These are phyloP conservation scores for Telmatherina bonti DNA, from an alignment of 2,797 vertebrate species.

Conservation along the genomic window DNA sequence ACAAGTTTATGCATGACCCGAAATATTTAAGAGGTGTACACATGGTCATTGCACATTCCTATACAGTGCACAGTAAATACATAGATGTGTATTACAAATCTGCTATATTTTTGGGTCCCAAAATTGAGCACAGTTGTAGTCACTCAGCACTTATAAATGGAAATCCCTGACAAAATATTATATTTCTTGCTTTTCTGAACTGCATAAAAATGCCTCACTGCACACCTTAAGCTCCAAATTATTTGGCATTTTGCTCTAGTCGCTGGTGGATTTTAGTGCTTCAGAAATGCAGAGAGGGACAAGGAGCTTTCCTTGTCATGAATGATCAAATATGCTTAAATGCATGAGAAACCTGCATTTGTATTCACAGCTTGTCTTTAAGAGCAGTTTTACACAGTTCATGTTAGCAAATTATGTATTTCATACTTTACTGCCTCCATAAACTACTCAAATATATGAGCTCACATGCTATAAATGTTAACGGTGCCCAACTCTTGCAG, in stretches of 20 bases:
- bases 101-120: too few relatives aligned
- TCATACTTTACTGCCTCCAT: conserved; percentile 85
- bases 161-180: neutral
- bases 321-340: conserved; percentile 67
- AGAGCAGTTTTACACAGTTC: conserved; percentile 80
- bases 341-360: conserved; percentile 71
- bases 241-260: conserved; percentile 13
- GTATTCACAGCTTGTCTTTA: conserved; percentile 84
- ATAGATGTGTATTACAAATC: too few relatives aligned
- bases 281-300: conserved; percentile 5
- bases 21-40: too few relatives aligned
- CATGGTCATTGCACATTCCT: too few relatives aligned
- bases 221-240: neutral
- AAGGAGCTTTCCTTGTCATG: conserved; percentile 20
- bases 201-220: neutral
- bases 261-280: conserved; percentile 34
- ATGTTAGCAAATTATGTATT: conserved; percentile 85
- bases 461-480: conserved; percentile 81
- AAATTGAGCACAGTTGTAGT: too few relatives aligned
- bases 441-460: conserved; percentile 85
- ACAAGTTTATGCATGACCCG: too few relatives aligned
- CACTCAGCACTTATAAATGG: neutral
- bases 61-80: too few relatives aligned
- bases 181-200: neutral
- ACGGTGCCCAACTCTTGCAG: conserved; percentile 60